Conservation (phyloP, 1,140 invertebrate species). For the Ladona fulva region DNA sequence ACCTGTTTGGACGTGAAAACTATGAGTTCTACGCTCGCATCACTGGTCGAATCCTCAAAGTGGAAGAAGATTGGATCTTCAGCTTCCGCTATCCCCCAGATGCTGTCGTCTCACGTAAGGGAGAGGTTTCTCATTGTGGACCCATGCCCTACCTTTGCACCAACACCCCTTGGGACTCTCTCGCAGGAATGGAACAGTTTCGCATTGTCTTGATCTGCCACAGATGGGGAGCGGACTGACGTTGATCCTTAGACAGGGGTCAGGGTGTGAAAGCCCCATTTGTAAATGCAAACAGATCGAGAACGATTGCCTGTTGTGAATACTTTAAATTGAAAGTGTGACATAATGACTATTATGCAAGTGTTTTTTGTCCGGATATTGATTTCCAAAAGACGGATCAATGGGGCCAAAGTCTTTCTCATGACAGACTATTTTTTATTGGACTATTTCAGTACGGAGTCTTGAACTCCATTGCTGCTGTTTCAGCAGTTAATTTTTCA, state of each 20-base stretch:
- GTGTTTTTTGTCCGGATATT: too few species aligned
- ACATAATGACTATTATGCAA: too few species aligned
- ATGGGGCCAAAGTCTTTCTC: too few species aligned
- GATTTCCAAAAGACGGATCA: too few species aligned
- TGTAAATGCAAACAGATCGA: too few species aligned
- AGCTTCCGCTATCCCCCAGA: constrained; percentile 85
- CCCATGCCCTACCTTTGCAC: neutral
- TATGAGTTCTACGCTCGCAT: constrained; percentile 96
- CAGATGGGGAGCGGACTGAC: neutral
- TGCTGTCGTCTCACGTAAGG: constrained; percentile 62
- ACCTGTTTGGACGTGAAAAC: constrained; percentile 90
- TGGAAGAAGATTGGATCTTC: constrained; percentile 91
- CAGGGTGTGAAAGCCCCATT: neutral
- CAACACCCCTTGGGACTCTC: neutral
- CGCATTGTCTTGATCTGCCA: neutral
- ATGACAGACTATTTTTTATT: too few species aligned
- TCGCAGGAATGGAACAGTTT: neutral
- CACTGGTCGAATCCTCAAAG: constrained; percentile 82
- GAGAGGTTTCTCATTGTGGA: constrained; percentile 10
- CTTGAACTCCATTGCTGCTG: too few species aligned
- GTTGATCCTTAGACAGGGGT: neutral
- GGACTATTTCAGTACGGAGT: too few species aligned
- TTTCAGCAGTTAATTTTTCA: too few species aligned
- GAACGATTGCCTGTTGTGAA: too few species aligned
- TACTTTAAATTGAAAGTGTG: too few species aligned